These are phyloP conservation scores for Oreochromis tanganicae DNA, from an alignment of 2,113 vertebrate genomes.

Conservation along the genomic window DNA sequence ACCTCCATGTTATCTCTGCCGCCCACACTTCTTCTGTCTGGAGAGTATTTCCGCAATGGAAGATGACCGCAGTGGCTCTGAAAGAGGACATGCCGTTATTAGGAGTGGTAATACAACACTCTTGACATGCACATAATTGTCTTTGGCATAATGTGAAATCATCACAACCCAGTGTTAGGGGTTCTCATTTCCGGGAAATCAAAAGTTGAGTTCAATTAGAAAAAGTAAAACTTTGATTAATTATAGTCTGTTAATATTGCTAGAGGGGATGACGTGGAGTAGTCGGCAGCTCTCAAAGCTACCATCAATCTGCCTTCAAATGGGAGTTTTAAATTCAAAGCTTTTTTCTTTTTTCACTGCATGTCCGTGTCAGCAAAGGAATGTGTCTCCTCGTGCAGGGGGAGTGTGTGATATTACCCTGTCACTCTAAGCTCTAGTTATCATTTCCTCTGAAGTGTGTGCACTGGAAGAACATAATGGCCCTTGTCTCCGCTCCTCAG, in stretches of 20 bases:
- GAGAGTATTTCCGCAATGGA: conserved; percentile 34
- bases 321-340: conserved; percentile 34
- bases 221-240: conserved; percentile 65
- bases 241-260: conserved; percentile 53
- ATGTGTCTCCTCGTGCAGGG: neutral
- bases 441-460: conserved; percentile 62
- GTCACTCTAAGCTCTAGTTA: conserved; percentile 50
- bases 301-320: conserved; percentile 47
- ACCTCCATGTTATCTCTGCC: conserved; percentile 47
- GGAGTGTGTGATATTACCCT: conserved; percentile 50
- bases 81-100: conserved; percentile 51
- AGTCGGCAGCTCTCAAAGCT: neutral
- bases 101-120: conserved; percentile 57
- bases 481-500: conserved; percentile 54
- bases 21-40: conserved; percentile 54
- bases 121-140: conserved; percentile 66
- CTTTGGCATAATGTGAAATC: conserved; percentile 60
- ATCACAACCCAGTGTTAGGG: conserved; percentile 53
- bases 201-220: conserved; percentile 55
- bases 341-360: conserved; percentile 10
- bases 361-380: conserved; percentile 11
- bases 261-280: conserved; percentile 6
- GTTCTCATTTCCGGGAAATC: conserved; percentile 46
- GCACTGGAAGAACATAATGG: conserved; percentile 52
- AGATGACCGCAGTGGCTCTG: conserved; percentile 37